A percentile compares a stretch with the other conserved stretches of the same genome.
These are phyloP conservation scores for Ommatoiulus sabulosus DNA, from an alignment of 2,888 invertebrate species.

Conservation along the genomic window DNA sequence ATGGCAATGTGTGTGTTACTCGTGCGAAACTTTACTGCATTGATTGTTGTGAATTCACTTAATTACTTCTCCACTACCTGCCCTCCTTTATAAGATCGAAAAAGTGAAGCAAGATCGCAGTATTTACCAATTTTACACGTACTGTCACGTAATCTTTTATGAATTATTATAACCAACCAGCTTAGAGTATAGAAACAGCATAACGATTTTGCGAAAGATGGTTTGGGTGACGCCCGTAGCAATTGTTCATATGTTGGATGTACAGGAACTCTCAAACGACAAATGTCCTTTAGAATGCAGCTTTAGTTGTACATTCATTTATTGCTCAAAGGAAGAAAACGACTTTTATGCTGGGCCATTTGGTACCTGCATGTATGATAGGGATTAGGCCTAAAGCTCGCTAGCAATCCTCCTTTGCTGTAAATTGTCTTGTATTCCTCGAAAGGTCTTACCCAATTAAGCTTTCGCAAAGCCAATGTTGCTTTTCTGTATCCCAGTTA, in stretches of 20 bases:
- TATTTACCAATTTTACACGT: background rate
- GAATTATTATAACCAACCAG: conserved; percentile 2
- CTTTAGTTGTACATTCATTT: too few species aligned
- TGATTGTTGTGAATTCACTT: conserved; percentile 18
- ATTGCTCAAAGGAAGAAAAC: too few species aligned
- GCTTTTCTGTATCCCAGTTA: background rate
- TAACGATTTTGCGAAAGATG: background rate
- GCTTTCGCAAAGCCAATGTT: background rate
- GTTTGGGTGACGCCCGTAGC: background rate
- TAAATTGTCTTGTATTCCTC: background rate
- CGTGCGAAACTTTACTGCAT: conserved; percentile 8
- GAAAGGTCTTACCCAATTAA: background rate
- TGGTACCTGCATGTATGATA: too few species aligned
- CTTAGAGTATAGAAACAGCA: background rate
- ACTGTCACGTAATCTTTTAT: background rate
- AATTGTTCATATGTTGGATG: background rate
- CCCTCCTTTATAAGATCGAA: background rate
- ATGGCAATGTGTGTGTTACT: conserved; percentile 35
- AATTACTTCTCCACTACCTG: background rate
- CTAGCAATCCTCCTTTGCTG: background rate
- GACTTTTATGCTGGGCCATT: too few species aligned
- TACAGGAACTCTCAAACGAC: too few species aligned
- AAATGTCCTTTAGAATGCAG: too few species aligned
- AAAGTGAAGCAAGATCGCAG: background rate
- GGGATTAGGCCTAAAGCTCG: background rate